Evolutionary conservation across 1,140 invertebrate genomes (phyloP), one percentile per base, ranked within the genome.

Genomic region (Orussus abietinus): DNA sequence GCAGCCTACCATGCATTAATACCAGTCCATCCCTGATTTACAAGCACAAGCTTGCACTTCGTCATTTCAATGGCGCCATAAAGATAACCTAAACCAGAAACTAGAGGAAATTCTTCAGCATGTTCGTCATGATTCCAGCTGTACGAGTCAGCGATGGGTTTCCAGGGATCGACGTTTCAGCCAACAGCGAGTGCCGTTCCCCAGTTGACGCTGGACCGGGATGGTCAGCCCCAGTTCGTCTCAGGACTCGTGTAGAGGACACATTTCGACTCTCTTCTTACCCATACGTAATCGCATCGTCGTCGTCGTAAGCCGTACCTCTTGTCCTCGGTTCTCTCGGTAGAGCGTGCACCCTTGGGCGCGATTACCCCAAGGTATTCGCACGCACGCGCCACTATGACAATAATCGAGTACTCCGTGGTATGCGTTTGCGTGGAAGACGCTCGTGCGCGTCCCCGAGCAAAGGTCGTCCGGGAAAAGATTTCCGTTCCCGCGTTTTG

Each of bases 91-190:
- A n/a, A n/a, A n/a, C n/a, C n/a, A n/a, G n/a, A n/a, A n/a, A n/a
- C n/a, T n/a, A n/a, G n/a, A n/a, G n/a, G n/a, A n/a, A n/a, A n/a
- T n/a, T n/a, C n/a, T n/a, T n/a, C n/a, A n/a, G n/a, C n/a, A n/a
- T n/a, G n/a, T n/a, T n/a, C n/a, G n/a, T n/a, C n/a, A n/a, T 66
- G 62, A 64, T 74, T 79, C 57, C 42, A 84, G 80, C 72, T 80
- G 57, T 80, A 80, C 49, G 79, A 81, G 61, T 80, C 80, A 19
- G 77, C 79, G 25, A 76, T 81, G 69, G 80, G 80, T 48, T 82
- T 81, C 56, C 79, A 81, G 72, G 83, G 83, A 14, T 85, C 83
- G 37, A 86, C 83, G 45, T 86, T 85, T 51, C 83, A 86, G 33
- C 80, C 81, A 53, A 55, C 63, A 31, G 49, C 68, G 17, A 74